These are phyloP conservation scores for Morphnarchus princeps DNA, from an alignment of 2,113 vertebrate genomes.

Conservation along the genomic window DNA sequence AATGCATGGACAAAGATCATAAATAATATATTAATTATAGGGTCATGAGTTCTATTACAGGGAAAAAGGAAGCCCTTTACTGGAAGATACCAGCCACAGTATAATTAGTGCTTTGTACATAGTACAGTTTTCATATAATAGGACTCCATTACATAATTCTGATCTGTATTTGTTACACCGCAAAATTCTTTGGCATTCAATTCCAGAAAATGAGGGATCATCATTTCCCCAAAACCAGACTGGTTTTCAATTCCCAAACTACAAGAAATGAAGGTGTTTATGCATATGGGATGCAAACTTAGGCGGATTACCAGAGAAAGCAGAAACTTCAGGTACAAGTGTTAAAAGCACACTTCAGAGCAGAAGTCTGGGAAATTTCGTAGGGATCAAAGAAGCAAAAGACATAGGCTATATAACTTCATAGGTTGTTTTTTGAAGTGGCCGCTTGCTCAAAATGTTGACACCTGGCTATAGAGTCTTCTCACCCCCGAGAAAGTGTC, in stretches of 20 bases:
- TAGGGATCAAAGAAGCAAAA: neutral
- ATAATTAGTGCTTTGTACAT: neutral
- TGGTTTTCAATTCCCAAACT: neutral
- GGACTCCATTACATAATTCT: neutral
- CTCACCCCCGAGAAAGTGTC: neutral
- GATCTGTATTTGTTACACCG: neutral
- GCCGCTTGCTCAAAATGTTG: neutral
- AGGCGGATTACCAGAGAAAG: neutral
- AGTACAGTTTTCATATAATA: neutral
- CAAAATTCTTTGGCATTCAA: neutral
- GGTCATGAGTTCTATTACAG: neutral
- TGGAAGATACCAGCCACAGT: neutral
- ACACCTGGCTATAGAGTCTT: neutral
- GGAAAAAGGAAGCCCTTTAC: neutral
- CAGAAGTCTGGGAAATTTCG: neutral
- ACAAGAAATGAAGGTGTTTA: neutral
- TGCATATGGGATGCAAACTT: neutral
- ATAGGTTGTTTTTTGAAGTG: neutral
- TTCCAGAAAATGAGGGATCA: neutral
- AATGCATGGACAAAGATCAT: neutral
- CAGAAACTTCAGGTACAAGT: neutral
- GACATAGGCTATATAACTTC: neutral
- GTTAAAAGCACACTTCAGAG: no score
- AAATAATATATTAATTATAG: neutral
- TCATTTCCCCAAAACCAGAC: neutral